These are phyloP conservation scores for Marisa cornuarietis DNA, from an alignment of 1,140 invertebrate genomes.

Conservation along the genomic window DNA sequence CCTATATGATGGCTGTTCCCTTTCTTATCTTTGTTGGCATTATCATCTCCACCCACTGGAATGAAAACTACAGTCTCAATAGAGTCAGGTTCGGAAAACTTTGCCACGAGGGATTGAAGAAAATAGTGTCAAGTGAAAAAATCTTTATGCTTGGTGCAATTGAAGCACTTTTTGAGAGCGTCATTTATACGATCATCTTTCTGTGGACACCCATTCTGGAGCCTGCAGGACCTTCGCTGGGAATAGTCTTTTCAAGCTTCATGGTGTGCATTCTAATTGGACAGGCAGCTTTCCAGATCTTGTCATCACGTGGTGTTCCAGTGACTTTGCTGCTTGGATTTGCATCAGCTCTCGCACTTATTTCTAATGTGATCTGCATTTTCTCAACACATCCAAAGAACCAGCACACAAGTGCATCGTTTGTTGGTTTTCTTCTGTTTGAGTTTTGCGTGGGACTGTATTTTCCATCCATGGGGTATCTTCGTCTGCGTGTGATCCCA, in stretches of 20 bases:
- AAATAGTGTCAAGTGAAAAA: slow-evolving; percentile 64
- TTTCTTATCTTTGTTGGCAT: slow-evolving; percentile 70
- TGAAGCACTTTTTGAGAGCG: slow-evolving; percentile 77
- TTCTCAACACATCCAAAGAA: slow-evolving; percentile 54
- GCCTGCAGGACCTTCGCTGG: slow-evolving; percentile 64
- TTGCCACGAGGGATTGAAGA: slow-evolving; percentile 63
- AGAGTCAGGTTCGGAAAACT: slow-evolving; percentile 63
- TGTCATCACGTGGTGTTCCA: slow-evolving; percentile 56
- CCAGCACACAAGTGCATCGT: slow-evolving; percentile 62
- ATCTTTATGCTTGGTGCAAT: slow-evolving; percentile 75
- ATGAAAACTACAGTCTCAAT: slow-evolving; percentile 72
- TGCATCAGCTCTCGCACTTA: slow-evolving; percentile 57
- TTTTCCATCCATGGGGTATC: slow-evolving; percentile 70
- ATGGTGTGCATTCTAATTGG: slow-evolving; percentile 79
- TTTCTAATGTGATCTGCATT: slow-evolving; percentile 58
- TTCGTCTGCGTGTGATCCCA: slow-evolving; percentile 73
- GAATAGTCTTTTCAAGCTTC: slow-evolving; percentile 72
- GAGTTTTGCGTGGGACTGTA: slow-evolving; percentile 71
- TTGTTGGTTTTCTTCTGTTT: slow-evolving; percentile 73
- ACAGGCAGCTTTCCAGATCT: slow-evolving; percentile 72
- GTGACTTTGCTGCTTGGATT: slow-evolving; percentile 61
- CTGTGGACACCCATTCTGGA: slow-evolving; percentile 78
- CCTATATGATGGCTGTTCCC: slow-evolving; percentile 75
- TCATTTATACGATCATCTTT: slow-evolving; percentile 80
- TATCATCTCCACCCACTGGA: slow-evolving; percentile 70